Evolutionary conservation across 2,113 vertebrate genomes (phyloP), one percentile per base, ranked within the genome.

Genomic region (Puntigrus tetrazona): DNA sequence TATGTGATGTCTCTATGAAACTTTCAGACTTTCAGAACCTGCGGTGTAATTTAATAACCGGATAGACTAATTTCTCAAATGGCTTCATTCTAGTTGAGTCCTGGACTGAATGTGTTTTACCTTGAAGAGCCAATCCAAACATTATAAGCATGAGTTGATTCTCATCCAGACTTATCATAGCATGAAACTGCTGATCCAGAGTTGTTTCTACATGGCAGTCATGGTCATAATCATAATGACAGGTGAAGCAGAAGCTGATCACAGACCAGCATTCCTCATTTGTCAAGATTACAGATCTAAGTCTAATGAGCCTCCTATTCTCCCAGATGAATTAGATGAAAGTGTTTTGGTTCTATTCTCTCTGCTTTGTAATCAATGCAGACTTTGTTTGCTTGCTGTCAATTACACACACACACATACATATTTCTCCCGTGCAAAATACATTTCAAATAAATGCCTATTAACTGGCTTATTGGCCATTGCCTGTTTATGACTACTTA

Each of bases 281-380:
- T n/a, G n/a, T n/a, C n/a, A n/a, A n/a, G 36, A 82, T 81, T 25
- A 69, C 20, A 22, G 18, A 69, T n/a, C 69, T 80, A 4, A 59
- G 13, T 78, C 8, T 82, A 88, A 86, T 86, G 78, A 85, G 63
- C 34, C 31, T 84, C 47, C 2, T 4, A 0, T 76, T 27, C 27
- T 83, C 87, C 84, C 72, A 52, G 52, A 55, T 6, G 82, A 67
- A 81, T 72, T 84, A 81, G 41, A 84, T 76, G 57, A 81, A 88
- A 78, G 59, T 22, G 69, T 29, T 34, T 3, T n/a, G 25, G 80
- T 47, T 83, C 45, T 18, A 4, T 27, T 67, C 55, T 76, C 70
- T 70, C 81, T 57, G 61, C 36, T 38, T 80, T 80, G 76, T 73
- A 67, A 82, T 83, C 76, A 80, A 22, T 65, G 65, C 65, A 38